Evolutionary conservation across 2,888 invertebrate species (phyloP), one percentile per base, ranked within the genome.

Genomic region (Nymphalis polychloros): DNA sequence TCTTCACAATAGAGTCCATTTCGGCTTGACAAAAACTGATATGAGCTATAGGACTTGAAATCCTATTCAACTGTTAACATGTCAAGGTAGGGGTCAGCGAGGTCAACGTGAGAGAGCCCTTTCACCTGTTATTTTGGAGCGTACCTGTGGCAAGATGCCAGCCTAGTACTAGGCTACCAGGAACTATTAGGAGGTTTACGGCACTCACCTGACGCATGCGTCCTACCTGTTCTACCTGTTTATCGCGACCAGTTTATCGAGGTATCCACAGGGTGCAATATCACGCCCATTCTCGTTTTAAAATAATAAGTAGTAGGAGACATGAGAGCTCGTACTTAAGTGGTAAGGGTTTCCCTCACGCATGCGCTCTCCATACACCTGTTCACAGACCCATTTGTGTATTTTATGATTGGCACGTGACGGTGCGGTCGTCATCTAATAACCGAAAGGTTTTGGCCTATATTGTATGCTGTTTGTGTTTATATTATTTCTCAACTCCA

Each of bases 81-180:
- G 72, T 77, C 80, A 84, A 84, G 87, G 87, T 57, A 41, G 84
- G 66, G 73, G 78, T 83, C 82, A 81, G 74, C 68, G 64, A 73
- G 79, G 75, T 77, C 80, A 81, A 74, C 81, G 76, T 84, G 85
- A 82, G 86, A 84, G 86, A 84, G 78, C 78, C 80, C 70, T 78
- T 75, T 78, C 87, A 88, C 88, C 87, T 87, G 88, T 77, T 77
- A 77, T 84, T 86, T 84, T 86, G 86, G 84, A 89, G 86, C 87
- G 80, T 93, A 93, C 93, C 93, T 93, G 93, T 93, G 93, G 93
- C 93, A 93, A 87, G 79, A 84, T 93, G 93, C 93, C 93, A 93
- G 92, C 86, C 91, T 84, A 78, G 83, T 91, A 93, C 91, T 84
- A 92, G 91, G 92, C 75, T 71, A 76, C 67, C 82, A 90, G 77